Conservation (phyloP, 2,888 invertebrate genomes). For the Tanypteryx hageni region DNA sequence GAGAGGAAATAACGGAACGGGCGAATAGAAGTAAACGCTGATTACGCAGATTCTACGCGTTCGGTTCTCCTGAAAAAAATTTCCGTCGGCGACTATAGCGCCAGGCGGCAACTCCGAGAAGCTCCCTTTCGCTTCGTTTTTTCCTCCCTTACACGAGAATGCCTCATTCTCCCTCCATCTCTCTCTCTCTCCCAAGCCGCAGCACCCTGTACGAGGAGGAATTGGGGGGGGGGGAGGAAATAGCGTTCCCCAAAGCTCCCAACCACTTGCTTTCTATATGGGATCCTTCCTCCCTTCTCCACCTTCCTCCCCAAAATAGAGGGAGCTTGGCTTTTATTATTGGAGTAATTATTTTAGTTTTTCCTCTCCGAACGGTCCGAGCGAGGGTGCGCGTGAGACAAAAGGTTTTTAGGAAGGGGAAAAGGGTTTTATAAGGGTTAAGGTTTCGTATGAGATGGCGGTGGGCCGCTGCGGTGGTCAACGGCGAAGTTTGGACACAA, state of each 20-base stretch:
- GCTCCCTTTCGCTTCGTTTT: too few species aligned
- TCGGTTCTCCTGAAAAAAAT: too few species aligned
- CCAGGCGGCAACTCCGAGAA: too few species aligned
- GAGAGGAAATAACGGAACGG: too few species aligned
- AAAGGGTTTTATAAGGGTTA: too few species aligned
- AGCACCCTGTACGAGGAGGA: background rate
- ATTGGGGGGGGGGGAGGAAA: background rate
- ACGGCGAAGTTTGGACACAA: background rate
- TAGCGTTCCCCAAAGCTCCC: background rate
- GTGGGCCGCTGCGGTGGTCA: background rate
- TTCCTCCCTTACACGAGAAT: too few species aligned
- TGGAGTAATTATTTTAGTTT: conserved; percentile 29
- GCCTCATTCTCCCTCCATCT: background rate
- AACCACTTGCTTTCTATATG: background rate
- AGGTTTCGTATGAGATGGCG: too few species aligned
- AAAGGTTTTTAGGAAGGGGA: too few species aligned
- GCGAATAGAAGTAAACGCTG: too few species aligned
- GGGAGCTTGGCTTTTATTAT: background rate
- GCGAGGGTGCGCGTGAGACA: too few species aligned
- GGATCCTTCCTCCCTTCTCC: background rate
- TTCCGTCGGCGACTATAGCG: too few species aligned
- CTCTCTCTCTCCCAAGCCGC: background rate
- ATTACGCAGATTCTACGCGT: too few species aligned
- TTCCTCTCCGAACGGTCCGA: background rate
- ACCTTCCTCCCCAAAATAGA: background rate